These are phyloP conservation scores for Macrostomum lignano DNA, from an alignment of 1,140 invertebrate species.

Conservation along the genomic window DNA sequence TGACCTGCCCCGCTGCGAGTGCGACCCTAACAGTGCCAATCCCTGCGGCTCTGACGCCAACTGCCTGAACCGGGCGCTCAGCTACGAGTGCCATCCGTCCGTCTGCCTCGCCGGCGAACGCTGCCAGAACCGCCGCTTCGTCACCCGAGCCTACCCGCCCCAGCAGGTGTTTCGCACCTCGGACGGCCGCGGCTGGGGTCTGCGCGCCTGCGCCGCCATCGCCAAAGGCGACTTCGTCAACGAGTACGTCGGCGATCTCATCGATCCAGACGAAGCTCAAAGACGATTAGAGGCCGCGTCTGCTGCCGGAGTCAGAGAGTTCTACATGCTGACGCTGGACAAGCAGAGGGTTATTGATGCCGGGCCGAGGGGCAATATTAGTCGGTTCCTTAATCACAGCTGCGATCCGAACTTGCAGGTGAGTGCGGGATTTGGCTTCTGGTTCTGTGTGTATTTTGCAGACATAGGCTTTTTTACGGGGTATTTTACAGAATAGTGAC, in stretches of 20 bases:
- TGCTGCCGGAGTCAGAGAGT: constrained; percentile 56
- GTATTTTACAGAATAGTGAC: too few species aligned
- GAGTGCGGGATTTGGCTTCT: too few species aligned
- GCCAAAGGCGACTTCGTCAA: constrained; percentile 56
- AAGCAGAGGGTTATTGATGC: constrained; percentile 34
- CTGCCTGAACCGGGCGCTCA: constrained; percentile 55
- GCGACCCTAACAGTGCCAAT: constrained; percentile 35
- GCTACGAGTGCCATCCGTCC: constrained; percentile 54
- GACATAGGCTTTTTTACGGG: too few species aligned
- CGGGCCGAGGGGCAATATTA: constrained; percentile 59
- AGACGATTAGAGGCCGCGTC: constrained; percentile 45
- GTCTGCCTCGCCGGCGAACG: constrained; percentile 46
- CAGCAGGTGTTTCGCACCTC: constrained; percentile 44
- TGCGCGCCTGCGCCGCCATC: constrained; percentile 42
- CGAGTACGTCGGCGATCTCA: constrained; percentile 79
- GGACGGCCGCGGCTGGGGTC: constrained; percentile 49
- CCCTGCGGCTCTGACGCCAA: constrained; percentile 52
- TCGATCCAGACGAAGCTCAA: constrained; percentile 62
- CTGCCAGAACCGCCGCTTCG: constrained; percentile 63
- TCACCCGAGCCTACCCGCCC: constrained; percentile 45
- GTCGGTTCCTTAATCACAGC: constrained; percentile 54
- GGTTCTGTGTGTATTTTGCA: too few species aligned
- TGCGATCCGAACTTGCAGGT: constrained; percentile 70
- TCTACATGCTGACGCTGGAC: constrained; percentile 71
- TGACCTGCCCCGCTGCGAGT: constrained; percentile 50